These are phyloP conservation scores for Picathartes gymnocephalus DNA, from an alignment of 2,113 vertebrate species.

Conservation along the genomic window DNA sequence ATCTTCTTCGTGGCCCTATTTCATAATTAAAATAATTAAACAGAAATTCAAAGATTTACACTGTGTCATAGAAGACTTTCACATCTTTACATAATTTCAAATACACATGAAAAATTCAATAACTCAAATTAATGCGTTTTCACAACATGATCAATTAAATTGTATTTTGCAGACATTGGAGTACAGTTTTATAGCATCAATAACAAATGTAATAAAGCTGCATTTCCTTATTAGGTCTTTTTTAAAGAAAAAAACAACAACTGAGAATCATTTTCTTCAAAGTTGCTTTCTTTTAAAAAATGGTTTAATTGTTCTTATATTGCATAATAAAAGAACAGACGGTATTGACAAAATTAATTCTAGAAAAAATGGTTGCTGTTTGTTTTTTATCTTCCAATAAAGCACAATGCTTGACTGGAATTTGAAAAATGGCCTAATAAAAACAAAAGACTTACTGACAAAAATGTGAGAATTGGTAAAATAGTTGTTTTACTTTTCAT, in stretches of 20 bases:
- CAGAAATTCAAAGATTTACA: slow-evolving; percentile 51
- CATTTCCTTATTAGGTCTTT: slow-evolving; percentile 62
- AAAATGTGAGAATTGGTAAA: slow-evolving; percentile 12
- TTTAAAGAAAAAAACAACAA: neutral
- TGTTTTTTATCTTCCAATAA: slow-evolving; percentile 61
- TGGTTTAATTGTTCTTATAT: slow-evolving; percentile 69
- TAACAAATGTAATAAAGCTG: slow-evolving; percentile 71
- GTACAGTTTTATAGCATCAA: slow-evolving; percentile 68
- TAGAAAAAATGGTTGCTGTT: slow-evolving; percentile 1
- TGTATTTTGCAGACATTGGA: slow-evolving; percentile 62
- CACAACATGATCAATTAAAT: slow-evolving; percentile 66
- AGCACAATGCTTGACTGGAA: slow-evolving; percentile 44
- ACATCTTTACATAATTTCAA: slow-evolving; percentile 64
- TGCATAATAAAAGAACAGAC: slow-evolving; percentile 70
- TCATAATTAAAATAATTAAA: slow-evolving; percentile 50
- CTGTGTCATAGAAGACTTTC: slow-evolving; percentile 30
- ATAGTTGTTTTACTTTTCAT: neutral
- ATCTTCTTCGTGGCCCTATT: neutral
- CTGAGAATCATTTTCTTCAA: slow-evolving; percentile 55
- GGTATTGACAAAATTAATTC: slow-evolving; percentile 70
- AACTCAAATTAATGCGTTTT: slow-evolving; percentile 71
- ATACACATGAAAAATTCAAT: slow-evolving; percentile 69
- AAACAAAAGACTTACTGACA: slow-evolving; percentile 42
- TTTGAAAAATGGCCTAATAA: slow-evolving; percentile 58
- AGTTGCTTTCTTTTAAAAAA: slow-evolving; percentile 61